phyloP scores from a whole-genome alignment of 2,797 vertebrate species.

The Pangasius mekongensis region DNA sequence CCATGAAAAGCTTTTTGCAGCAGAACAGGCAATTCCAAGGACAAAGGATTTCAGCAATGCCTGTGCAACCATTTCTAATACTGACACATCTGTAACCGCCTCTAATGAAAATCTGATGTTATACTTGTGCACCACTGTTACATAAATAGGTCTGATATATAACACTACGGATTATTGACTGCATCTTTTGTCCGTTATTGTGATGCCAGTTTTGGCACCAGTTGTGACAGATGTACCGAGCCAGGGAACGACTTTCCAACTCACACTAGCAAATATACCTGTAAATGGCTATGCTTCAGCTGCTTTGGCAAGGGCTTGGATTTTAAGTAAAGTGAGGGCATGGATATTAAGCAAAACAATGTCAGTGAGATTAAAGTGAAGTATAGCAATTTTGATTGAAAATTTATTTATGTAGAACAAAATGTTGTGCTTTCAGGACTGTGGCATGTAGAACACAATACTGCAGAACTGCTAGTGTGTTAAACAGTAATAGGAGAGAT shows the following conservation, averaged over 20 bases:
- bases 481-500: background rate
- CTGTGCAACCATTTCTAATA: background rate
- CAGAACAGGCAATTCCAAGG: background rate
- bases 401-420: background rate
- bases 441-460: background rate
- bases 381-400: background rate
- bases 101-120: constrained; percentile 3
- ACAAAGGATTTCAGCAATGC: background rate
- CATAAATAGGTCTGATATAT: background rate
- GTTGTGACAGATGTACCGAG: constrained; percentile 53
- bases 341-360: constrained; percentile 28
- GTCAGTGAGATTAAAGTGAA: constrained; percentile 31
- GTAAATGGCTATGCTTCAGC: constrained; percentile 39
- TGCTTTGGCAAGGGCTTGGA: constrained; percentile 47
- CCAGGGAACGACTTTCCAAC: constrained; percentile 43
- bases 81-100: background rate
- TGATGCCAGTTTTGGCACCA: constrained; percentile 31
- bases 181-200: constrained; percentile 52
- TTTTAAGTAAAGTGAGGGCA: constrained; percentile 15
- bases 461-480: background rate
- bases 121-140: background rate
- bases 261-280: constrained; percentile 29
- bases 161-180: constrained; percentile 27
- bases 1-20: background rate
- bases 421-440: background rate